These are phyloP conservation scores for Parapristionchus giblindavisi DNA, from an alignment of 2,888 invertebrate species.

Conservation along the genomic window DNA sequence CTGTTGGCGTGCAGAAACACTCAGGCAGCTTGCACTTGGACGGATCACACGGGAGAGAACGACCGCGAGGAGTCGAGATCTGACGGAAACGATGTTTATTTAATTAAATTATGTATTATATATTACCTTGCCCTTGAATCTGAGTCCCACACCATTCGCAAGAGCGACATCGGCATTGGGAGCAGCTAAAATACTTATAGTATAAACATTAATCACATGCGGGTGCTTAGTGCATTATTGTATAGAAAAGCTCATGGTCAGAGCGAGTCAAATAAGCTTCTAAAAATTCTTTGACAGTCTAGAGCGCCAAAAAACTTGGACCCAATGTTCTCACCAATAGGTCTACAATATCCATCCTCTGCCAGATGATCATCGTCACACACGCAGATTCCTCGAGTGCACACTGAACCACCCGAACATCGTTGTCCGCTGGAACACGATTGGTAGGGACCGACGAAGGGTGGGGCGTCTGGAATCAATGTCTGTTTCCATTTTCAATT, in stretches of 20 bases:
- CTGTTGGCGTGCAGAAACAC: slow-evolving; percentile 61
- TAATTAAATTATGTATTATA: not conserved
- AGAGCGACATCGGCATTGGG: slow-evolving; percentile 52
- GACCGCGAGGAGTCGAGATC: slow-evolving; percentile 43
- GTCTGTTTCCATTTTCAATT: not conserved
- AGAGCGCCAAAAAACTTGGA: not conserved
- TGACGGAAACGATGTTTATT: not conserved
- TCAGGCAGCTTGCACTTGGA: slow-evolving; percentile 59
- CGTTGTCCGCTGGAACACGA: slow-evolving; percentile 50
- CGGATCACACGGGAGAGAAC: slow-evolving; percentile 52
- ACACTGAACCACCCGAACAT: slow-evolving; percentile 60
- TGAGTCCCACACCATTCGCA: slow-evolving; percentile 54
- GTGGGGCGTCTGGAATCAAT: slow-evolving; percentile 46
- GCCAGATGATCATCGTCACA: slow-evolving; percentile 57
- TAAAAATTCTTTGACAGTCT: not conserved
- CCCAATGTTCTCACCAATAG: slow-evolving; percentile 42
- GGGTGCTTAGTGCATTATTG: not conserved
- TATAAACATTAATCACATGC: slow-evolving; percentile 35
- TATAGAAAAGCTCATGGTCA: too few relatives aligned
- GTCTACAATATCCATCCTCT: slow-evolving; percentile 61
- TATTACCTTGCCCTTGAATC: slow-evolving; percentile 44
- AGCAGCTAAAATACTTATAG: slow-evolving; percentile 39
- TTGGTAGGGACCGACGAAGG: slow-evolving; percentile 53
- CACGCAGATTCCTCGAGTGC: slow-evolving; percentile 53
- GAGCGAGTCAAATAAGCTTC: not conserved